Evolutionary conservation across 2,113 vertebrate genomes (phyloP).

Genomic region (Ariopsis seemanni): DNA sequence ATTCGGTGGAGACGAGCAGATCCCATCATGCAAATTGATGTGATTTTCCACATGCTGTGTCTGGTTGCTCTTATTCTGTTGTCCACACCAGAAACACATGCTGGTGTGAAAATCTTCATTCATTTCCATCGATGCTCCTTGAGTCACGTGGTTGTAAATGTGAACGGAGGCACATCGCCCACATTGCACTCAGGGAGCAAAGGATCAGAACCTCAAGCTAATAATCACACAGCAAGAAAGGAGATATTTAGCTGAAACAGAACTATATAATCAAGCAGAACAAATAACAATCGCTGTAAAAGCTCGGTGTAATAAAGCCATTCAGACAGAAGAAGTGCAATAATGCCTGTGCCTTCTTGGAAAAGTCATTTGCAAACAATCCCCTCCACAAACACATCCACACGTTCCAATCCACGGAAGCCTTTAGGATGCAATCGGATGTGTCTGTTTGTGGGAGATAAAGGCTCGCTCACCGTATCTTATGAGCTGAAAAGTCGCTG

Average conservation of each 20-base stretch:
- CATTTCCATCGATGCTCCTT: not conserved
- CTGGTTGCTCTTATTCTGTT: not conserved
- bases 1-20: not conserved
- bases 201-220: not conserved
- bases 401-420: conserved; percentile 59
- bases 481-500: conserved; percentile 61
- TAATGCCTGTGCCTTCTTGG: conserved; percentile 7
- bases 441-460: conserved; percentile 67
- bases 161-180: not conserved
- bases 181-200: not conserved
- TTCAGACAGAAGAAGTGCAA: not conserved
- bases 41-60: not conserved
- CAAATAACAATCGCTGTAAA: not conserved
- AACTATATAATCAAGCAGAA: not conserved
- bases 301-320: not conserved
- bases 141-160: not conserved
- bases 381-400: conserved; percentile 50
- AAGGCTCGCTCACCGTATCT: conserved; percentile 56
- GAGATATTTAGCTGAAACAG: not conserved
- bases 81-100: no score
- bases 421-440: conserved; percentile 59
- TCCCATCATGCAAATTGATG: not conserved
- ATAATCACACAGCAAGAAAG: not conserved
- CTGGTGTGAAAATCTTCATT: not conserved
- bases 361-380: conserved; percentile 54